phyloP scores from a whole-genome alignment of 37 sponge, comb jelly and placozoan species.

The Ianthella basta region DNA sequence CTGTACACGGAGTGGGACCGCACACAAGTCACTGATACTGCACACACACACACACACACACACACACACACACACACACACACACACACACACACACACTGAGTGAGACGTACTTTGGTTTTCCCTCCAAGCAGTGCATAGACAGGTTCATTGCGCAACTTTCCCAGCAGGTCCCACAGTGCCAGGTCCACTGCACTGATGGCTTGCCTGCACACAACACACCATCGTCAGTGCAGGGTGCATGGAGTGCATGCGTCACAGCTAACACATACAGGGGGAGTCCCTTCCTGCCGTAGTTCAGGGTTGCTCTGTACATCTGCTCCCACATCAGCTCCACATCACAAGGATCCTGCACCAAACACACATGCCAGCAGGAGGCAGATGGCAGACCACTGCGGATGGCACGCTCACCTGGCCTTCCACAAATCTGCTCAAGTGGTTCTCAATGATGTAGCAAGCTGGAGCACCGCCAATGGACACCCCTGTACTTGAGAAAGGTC shows the following conservation, averaged over 20 bases:
- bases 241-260: too few species aligned
- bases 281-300: slow-evolving; percentile 91
- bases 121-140: slow-evolving; percentile 84
- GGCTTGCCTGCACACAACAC: slow-evolving; percentile 67
- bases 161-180: slow-evolving; percentile 89
- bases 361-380: background rate
- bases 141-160: slow-evolving; percentile 78
- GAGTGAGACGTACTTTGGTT: slow-evolving; percentile 67
- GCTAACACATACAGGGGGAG: slow-evolving; percentile 58
- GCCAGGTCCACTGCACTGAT: slow-evolving; percentile 94
- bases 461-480: slow-evolving; percentile 86
- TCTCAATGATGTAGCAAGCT: slow-evolving; percentile 84
- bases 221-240: too few species aligned
- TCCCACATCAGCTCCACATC: slow-evolving; percentile 91
- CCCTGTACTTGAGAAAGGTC: too few species aligned
- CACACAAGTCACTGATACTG: background rate
- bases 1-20: slow-evolving; percentile 24
- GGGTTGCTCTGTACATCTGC: slow-evolving; percentile 80
- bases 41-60: background rate
- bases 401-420: slow-evolving; percentile 72
- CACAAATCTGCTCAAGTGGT: slow-evolving; percentile 84
- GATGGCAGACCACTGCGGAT: too few species aligned
- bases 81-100: background rate
- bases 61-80: background rate
- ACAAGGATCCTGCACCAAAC: slow-evolving; percentile 39